phyloP scores from a whole-genome alignment of 2,113 vertebrate genomes.

The Morone saxatilis region DNA sequence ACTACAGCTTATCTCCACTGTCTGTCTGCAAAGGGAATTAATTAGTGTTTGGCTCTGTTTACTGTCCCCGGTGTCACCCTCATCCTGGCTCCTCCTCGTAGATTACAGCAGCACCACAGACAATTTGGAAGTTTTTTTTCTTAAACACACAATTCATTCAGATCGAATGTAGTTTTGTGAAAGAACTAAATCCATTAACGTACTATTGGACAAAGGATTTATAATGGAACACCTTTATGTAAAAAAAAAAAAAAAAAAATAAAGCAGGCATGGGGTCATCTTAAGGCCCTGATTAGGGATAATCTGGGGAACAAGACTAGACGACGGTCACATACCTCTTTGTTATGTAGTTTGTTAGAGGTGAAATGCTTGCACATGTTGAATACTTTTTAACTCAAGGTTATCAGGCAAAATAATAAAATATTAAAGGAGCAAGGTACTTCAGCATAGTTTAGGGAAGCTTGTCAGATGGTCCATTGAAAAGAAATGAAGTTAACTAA shows the following conservation, averaged over 20 bases:
- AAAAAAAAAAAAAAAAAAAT: not conserved
- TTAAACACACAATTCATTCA: not conserved
- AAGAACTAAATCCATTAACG: not conserved
- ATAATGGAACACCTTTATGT: not conserved
- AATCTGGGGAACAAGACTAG: slow-evolving; percentile 11
- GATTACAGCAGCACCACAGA: not conserved
- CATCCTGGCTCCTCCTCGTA: not conserved
- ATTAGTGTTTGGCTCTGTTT: not conserved
- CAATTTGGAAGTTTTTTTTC: not conserved
- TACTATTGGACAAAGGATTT: not conserved
- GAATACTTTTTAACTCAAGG: not conserved
- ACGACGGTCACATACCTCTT: slow-evolving; percentile 2
- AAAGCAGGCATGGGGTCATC: not conserved
- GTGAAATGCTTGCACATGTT: not conserved
- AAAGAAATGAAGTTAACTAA: not conserved
- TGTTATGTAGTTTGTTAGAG: slow-evolving; percentile 3
- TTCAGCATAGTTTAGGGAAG: not conserved
- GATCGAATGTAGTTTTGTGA: not conserved
- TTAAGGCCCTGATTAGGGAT: slow-evolving; percentile 3
- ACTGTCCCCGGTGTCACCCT: not conserved
- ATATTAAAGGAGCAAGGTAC: slow-evolving; percentile 23
- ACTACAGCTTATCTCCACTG: not conserved
- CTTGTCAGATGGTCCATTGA: not conserved
- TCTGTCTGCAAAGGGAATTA: slow-evolving; percentile 3
- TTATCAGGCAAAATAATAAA: not conserved